Evolutionary conservation across 2,888 invertebrate species (phyloP), one percentile per base, ranked within the genome.

Genomic region (Drepana falcataria): DNA sequence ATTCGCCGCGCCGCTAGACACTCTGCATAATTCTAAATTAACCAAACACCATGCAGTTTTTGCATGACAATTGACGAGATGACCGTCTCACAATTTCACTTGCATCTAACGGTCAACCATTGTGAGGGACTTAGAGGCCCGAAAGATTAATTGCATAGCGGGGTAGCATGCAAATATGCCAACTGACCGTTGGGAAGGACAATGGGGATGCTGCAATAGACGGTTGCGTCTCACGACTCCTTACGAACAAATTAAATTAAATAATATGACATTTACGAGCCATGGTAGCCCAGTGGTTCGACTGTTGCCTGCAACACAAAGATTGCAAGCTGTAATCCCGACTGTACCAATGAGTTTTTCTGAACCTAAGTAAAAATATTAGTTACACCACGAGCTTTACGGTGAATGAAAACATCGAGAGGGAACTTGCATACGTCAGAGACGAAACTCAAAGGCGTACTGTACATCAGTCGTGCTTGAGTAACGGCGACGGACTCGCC

Each of bases 21-120:
- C 83, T 83, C 71, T 81, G 76, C 85, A 86, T 87, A 87, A 85
- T 81, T 73, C 69, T 85, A 77, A 81, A 81, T 88, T 84, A 86
- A 78, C 74, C 71, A 70, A 69, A 68, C 60, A 71, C 73, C 66
- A 57, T 61, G 62, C 59, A 68, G 60, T 73, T 81, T 83, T 77
- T 79, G 77, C 79, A 82, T 82, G 52, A 84, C 79, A 84, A 85
- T 74, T 57, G 71, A 59, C 6, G 40, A 51, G 40, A 55, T 56
- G 69, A 64, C 71, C 77, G 63, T 53, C 59, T 66, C 65, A 67
- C 66, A 73, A 68, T 68, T 86, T 85, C 83, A 71, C 80, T 79
- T 87, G 86, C 81, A 81, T 75, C 82, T 82, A 85, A 85, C 83
- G 83, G 81, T 64, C 63, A 63, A 63, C 71, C 75, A 69, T 74